phyloP scores from a whole-genome alignment of 2,113 vertebrate genomes.

The Ptyas mucosa region DNA sequence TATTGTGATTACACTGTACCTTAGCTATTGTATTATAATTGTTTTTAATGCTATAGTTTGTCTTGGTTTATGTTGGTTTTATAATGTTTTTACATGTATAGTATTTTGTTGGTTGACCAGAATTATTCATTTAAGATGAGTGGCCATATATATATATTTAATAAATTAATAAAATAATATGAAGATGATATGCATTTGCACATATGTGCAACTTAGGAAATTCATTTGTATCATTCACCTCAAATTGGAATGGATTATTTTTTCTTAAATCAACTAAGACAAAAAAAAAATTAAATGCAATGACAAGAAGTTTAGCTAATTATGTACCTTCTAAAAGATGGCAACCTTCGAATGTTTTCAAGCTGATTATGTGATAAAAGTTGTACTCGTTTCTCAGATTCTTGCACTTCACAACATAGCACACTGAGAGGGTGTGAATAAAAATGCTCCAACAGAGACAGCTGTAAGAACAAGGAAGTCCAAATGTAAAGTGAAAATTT shows the following conservation, averaged over 20 bases:
- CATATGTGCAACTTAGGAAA: not conserved
- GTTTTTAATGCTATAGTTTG: not conserved
- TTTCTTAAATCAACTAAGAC: not conserved
- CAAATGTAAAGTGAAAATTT: not conserved
- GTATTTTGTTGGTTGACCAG: not conserved
- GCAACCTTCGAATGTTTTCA: conserved; percentile 83
- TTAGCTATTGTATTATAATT: not conserved
- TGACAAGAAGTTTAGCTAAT: not conserved
- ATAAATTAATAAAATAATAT: not conserved
- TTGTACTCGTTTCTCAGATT: conserved; percentile 66
- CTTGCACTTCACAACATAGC: conserved; percentile 79
- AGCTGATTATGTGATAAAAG: conserved; percentile 75
- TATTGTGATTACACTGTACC: not conserved
- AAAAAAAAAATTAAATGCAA: not conserved
- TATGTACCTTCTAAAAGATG: conserved; percentile 88
- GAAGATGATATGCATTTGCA: not conserved
- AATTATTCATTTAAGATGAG: not conserved
- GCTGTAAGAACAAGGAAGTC: conserved; percentile 69
- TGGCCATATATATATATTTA: not conserved
- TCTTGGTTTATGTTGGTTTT: not conserved
- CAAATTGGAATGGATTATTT: not conserved
- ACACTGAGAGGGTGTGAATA: conserved; percentile 86
- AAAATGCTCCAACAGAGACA: conserved; percentile 91
- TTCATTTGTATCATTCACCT: not conserved
- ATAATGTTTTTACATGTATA: not conserved